Conservation (phyloP, 2,113 vertebrate species). For the Zosterops lateralis region DNA sequence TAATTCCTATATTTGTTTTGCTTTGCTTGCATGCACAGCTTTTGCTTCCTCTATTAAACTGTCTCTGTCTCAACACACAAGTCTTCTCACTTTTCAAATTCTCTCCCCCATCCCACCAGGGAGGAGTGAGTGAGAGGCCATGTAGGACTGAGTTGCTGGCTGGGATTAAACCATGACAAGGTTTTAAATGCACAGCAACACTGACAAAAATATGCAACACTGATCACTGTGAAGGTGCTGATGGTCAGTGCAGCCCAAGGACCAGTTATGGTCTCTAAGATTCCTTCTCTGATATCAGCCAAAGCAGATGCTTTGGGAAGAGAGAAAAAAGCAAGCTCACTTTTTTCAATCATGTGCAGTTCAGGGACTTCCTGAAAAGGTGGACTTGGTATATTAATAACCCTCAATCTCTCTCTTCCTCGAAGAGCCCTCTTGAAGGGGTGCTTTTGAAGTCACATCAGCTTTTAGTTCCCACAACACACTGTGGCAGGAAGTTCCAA, state of each 20-base stretch:
- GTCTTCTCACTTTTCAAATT: background rate
- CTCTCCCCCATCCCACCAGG: background rate
- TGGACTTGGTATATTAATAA: background rate
- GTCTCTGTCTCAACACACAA: background rate
- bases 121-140: background rate
- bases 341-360: background rate
- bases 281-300: background rate
- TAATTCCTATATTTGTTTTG: background rate
- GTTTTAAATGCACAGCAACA: background rate
- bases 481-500: constrained; percentile 31
- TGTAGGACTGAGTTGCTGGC: background rate
- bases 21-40: background rate
- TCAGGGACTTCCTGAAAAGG: constrained; percentile 12
- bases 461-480: constrained; percentile 8
- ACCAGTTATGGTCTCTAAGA: background rate
- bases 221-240: background rate
- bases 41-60: background rate
- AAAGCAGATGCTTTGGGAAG: background rate
- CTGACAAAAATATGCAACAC: background rate
- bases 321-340: background rate
- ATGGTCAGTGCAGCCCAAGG: background rate
- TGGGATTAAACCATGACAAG: background rate
- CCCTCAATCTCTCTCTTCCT: background rate
- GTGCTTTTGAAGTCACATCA: constrained; percentile 17
- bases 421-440: background rate